Base-by-base conservation (phyloP, 1,140 invertebrate species). In the Aphelenchoides fujianensis region DNA sequence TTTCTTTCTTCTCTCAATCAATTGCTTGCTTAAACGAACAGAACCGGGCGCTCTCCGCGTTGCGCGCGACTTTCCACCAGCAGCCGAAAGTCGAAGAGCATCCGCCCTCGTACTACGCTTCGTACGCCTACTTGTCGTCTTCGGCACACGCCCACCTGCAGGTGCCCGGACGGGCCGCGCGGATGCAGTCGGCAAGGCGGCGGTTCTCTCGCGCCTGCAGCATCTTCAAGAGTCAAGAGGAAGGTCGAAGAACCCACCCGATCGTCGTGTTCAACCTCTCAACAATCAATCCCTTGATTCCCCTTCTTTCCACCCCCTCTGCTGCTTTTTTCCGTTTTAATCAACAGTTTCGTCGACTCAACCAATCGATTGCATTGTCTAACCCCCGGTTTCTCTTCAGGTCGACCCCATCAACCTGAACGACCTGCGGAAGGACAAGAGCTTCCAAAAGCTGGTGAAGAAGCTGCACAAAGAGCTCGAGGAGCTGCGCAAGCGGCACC, bases 401-500 rank as follows among this genome's bases (percentile, higher is more conserved):
- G 94, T 95, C 82, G 93, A 97, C 74, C 89, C 92, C 0, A 92
- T 98, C 68, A 96, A 92, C 0, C 88, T 93, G 12, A 95, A 97
- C 70, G 90, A 89, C 28, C 87, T 98, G 48, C 90, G 91, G 35
- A 89, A 90, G 78, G 95, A 98, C 82, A 98, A 98, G 86, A 90
- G 90, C 52, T 98, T 93, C 86, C 87, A 91, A 76, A 98, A 98
- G 87, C 90, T 92, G n/a, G 89, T 91, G 37, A 92, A 94, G 80
- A 98, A 97, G 83, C 94, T 98, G 78, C 91, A 92, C 84, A 98
- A 98, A 83, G 95, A 98, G 79, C 82, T 95, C 69, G 95, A 98
- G 73, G 87, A 91, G 7, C 87, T 97, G 85, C 91, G 90, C 82
- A 97, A 97, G 83, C 90, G 91, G 70, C 95, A 98, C 75, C 89